Evolutionary conservation across 1,140 invertebrate species (phyloP).

Genomic region (Ruditapes philippinarum): DNA sequence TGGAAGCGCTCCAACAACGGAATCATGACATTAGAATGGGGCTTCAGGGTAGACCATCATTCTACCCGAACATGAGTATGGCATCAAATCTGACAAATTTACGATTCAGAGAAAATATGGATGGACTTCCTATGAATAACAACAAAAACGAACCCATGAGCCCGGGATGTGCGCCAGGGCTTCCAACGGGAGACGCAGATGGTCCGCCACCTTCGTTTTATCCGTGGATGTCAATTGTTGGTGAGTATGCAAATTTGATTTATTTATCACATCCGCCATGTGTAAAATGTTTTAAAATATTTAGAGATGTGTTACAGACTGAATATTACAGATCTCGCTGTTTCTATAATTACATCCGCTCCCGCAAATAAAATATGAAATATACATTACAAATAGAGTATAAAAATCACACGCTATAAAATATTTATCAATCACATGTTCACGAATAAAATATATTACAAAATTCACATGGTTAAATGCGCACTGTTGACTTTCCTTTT

Average conservation of each 20-base stretch:
- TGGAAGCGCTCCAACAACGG: conserved; percentile 83
- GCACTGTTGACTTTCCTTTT: too few species aligned
- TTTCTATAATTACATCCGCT: too few species aligned
- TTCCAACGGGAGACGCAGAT: conserved; percentile 68
- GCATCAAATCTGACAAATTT: conserved; percentile 74
- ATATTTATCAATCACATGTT: too few species aligned
- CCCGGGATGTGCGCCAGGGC: conserved; percentile 76
- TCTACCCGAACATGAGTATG: conserved; percentile 84
- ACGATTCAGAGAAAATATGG: conserved; percentile 78
- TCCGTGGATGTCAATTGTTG: conserved; percentile 85
- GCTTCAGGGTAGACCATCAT: conserved; percentile 79
- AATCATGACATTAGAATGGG: conserved; percentile 84
- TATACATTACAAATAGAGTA: too few species aligned
- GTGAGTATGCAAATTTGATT: conserved; percentile 75
- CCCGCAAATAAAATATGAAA: too few species aligned
- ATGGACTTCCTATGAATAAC: conserved; percentile 71
- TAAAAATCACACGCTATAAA: too few species aligned
- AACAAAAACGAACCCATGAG: conserved; percentile 79
- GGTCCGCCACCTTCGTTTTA: conserved; percentile 81
- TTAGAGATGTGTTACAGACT: too few species aligned
- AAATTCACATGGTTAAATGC: too few species aligned
- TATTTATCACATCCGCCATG: neutral
- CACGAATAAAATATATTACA: too few species aligned
- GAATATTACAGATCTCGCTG: too few species aligned
- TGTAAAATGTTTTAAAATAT: too few species aligned